Percentiles rank a stretch among this genome's conserved stretches.
Conservation (phyloP, 2,797 vertebrate genomes). For the Argyrosomus regius region DNA sequence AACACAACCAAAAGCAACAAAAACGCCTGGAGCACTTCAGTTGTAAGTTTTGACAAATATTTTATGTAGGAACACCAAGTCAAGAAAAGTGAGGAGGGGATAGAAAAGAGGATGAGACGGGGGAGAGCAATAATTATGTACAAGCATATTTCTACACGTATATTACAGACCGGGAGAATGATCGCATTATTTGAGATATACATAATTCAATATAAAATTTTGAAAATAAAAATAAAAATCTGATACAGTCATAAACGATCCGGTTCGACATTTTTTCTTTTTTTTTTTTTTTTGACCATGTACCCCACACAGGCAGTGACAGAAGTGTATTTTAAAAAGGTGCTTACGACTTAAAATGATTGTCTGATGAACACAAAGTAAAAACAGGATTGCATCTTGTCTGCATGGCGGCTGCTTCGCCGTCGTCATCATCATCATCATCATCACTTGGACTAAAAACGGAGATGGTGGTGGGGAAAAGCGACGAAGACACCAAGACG, state of each 20-base stretch:
- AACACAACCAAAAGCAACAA: constrained; percentile 70
- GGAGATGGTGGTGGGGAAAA: constrained; percentile 79
- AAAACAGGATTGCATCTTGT: constrained; percentile 94
- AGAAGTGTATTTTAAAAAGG: constrained; percentile 98
- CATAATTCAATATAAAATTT: constrained; percentile 99
- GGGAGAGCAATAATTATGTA: constrained; percentile 96
- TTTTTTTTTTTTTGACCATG: constrained; percentile 88
- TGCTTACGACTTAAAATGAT: constrained; percentile 99
- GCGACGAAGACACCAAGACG: constrained; percentile 85
- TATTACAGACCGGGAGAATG: constrained; percentile 99
- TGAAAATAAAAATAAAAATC: constrained; percentile 99
- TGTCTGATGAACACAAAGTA: constrained; percentile 97
- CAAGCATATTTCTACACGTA: constrained; percentile 99
- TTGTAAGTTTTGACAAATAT: constrained; percentile 91
- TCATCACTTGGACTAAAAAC: constrained; percentile 84
- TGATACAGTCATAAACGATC: constrained; percentile 99
- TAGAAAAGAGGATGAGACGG: constrained; percentile 86
- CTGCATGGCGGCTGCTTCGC: constrained; percentile 80
- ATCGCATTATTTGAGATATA: constrained; percentile 99
- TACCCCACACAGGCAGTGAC: constrained; percentile 99
- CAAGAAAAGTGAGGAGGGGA: constrained; percentile 90
- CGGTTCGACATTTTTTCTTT: constrained; percentile 90
- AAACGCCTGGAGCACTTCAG: constrained; percentile 88
- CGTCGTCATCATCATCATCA: constrained; percentile 60
- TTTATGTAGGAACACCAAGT: constrained; percentile 92